These are phyloP conservation scores for Orthonyx spaldingii DNA, from an alignment of 2,113 vertebrate genomes.

Conservation along the genomic window DNA sequence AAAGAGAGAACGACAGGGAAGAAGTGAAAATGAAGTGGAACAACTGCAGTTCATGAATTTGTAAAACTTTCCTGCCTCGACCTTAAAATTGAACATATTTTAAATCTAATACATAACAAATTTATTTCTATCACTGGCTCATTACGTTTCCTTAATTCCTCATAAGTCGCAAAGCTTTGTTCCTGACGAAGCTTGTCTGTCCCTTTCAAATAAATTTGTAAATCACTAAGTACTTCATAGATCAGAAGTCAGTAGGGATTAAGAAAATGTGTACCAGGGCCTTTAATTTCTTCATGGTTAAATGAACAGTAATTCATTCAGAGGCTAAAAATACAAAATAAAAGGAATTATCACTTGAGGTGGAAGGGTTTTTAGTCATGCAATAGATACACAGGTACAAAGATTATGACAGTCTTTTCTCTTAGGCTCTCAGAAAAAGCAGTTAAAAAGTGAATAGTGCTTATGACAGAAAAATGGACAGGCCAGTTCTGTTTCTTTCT, in stretches of 20 bases:
- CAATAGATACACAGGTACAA: not conserved
- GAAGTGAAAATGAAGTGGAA: not conserved
- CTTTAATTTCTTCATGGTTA: not conserved
- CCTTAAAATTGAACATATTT: not conserved
- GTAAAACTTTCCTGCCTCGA: not conserved
- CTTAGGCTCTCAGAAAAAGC: not conserved
- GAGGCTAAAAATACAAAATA: not conserved
- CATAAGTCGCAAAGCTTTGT: not conserved
- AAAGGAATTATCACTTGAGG: not conserved
- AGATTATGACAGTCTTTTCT: not conserved
- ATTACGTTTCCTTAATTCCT: not conserved
- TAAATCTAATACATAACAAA: not conserved
- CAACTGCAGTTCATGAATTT: not conserved
- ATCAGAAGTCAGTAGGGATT: not conserved
- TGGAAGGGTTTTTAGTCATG: not conserved
- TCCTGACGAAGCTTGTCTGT: not conserved
- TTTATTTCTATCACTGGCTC: not conserved
- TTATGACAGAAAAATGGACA: not conserved
- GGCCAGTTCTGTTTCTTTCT: not conserved
- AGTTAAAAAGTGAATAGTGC: not conserved
- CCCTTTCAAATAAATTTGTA: not conserved
- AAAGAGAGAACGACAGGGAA: not conserved
- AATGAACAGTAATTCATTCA: not conserved
- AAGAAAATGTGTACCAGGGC: not conserved
- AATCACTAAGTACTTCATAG: not conserved